Evolutionary conservation across 2,797 vertebrate species (phyloP).

Genomic region (Benthosema pterotum): DNA sequence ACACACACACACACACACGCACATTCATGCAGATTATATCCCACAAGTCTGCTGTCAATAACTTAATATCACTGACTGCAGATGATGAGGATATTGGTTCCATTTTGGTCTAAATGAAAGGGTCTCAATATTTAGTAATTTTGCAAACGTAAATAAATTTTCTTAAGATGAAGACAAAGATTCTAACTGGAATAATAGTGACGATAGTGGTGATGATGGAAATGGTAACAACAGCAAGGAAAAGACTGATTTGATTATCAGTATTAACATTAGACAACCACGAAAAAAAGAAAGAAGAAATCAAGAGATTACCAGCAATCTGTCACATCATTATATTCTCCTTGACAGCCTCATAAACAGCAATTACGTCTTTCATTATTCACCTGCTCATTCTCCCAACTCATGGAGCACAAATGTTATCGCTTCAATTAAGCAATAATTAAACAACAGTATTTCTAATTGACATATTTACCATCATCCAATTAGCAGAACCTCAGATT

Average conservation of each 20-base stretch:
- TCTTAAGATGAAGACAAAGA: slow-evolving; percentile 37
- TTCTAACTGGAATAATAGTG: slow-evolving; percentile 25
- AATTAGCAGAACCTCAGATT: slow-evolving; percentile 68
- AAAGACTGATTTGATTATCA: slow-evolving; percentile 56
- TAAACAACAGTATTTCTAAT: slow-evolving; percentile 80
- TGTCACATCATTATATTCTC: slow-evolving; percentile 70
- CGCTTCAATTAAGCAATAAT: slow-evolving; percentile 80
- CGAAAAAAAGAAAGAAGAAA: slow-evolving; percentile 48
- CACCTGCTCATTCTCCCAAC: slow-evolving; percentile 76
- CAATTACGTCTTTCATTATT: slow-evolving; percentile 80
- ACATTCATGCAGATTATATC: slow-evolving; percentile 31
- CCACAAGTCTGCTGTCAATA: slow-evolving; percentile 31
- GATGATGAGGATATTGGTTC: slow-evolving; percentile 27
- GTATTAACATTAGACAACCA: slow-evolving; percentile 58
- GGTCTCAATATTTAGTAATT: slow-evolving; percentile 24
- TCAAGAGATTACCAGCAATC: slow-evolving; percentile 64
- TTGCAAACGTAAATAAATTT: slow-evolving; percentile 26
- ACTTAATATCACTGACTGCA: slow-evolving; percentile 33
- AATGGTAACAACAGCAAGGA: slow-evolving; percentile 37
- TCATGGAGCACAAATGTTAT: slow-evolving; percentile 75
- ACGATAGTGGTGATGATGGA: slow-evolving; percentile 29
- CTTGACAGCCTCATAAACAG: slow-evolving; percentile 79
- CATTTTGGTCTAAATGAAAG: slow-evolving; percentile 22
- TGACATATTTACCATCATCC: slow-evolving; percentile 76
- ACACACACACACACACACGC: too few relatives aligned